A percentile compares a stretch with the other conserved stretches of the same genome.
phyloP scores from a whole-genome alignment of 30 jellyfish, hydroid and myxozoan genomes.

The Aurelia aurita complex sp. Pacific region DNA sequence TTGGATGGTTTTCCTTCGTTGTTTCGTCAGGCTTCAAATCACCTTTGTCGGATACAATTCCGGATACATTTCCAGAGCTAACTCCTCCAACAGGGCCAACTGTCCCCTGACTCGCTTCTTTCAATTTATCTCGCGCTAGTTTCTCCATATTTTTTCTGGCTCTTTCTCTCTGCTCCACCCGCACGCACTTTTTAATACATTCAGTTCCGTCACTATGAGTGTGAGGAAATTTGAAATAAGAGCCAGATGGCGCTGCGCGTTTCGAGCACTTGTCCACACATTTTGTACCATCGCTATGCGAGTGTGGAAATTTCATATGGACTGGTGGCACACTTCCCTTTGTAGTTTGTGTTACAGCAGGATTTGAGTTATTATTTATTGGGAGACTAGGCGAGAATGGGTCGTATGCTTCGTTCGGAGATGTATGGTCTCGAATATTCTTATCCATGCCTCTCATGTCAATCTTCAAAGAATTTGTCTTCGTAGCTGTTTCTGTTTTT shows the following conservation, averaged over 20 bases:
- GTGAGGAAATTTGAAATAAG: slow-evolving; percentile 80
- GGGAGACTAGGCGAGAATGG: no score
- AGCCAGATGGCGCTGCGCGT: slow-evolving; percentile 38
- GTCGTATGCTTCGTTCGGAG: no score
- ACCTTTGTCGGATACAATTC: not conserved
- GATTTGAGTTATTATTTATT: no score
- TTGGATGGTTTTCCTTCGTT: not conserved
- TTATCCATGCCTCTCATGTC: not conserved
- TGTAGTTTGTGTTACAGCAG: no score
- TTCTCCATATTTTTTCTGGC: slow-evolving; percentile 1
- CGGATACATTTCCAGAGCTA: not conserved
- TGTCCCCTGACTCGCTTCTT: not conserved
- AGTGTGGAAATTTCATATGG: slow-evolving; percentile 1
- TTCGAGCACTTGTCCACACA: slow-evolving; percentile 1
- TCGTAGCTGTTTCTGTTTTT: not conserved
- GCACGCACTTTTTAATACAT: slow-evolving; percentile 63
- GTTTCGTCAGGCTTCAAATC: not conserved
- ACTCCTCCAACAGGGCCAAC: not conserved
- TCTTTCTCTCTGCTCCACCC: slow-evolving; percentile 55
- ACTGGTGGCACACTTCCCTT: not conserved
- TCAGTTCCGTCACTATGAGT: slow-evolving; percentile 79
- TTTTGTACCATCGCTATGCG: slow-evolving; percentile 22
- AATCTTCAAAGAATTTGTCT: not conserved
- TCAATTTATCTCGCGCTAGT: not conserved
- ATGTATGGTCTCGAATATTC: not conserved